phyloP scores from a whole-genome alignment of 2,797 vertebrate species.

The Aratinga solstitialis region DNA sequence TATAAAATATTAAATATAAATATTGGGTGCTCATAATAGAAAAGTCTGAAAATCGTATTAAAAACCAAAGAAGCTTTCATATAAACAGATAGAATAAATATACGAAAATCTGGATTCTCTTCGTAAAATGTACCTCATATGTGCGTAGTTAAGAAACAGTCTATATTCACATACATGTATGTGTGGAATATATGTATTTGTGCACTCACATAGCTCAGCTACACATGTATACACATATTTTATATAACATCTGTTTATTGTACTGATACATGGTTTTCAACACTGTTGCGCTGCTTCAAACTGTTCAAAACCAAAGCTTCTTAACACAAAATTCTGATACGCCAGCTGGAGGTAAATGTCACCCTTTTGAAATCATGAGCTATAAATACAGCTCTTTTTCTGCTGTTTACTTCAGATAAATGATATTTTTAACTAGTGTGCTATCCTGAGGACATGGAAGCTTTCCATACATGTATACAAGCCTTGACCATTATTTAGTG shows the following conservation, averaged over 20 bases:
- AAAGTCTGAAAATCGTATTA: background rate
- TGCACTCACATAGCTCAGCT: background rate
- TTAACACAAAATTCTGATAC: background rate
- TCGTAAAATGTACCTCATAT: constrained; percentile 15
- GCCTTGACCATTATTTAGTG: background rate
- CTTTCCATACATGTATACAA: background rate
- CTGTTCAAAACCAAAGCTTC: constrained; percentile 17
- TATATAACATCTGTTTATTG: constrained; percentile 57
- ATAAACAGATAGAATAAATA: constrained; percentile 28
- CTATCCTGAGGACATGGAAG: constrained; percentile 18
- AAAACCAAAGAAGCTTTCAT: constrained; percentile 26
- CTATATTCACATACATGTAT: background rate
- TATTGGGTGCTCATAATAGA: background rate
- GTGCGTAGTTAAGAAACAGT: constrained; percentile 9
- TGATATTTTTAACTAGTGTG: background rate
- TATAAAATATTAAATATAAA: constrained; percentile 30
- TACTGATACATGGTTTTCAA: constrained; percentile 5
- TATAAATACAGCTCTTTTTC: constrained; percentile 38
- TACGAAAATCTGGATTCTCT: constrained; percentile 2
- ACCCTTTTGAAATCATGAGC: background rate
- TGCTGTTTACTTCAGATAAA: constrained; percentile 23
- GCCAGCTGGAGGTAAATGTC: constrained; percentile 21
- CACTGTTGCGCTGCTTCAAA: background rate
- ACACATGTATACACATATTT: constrained; percentile 29
- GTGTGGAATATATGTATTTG: constrained; percentile 42